phyloP scores from a whole-genome alignment of 2,888 invertebrate species.

The Habrosyne pyritoides region DNA sequence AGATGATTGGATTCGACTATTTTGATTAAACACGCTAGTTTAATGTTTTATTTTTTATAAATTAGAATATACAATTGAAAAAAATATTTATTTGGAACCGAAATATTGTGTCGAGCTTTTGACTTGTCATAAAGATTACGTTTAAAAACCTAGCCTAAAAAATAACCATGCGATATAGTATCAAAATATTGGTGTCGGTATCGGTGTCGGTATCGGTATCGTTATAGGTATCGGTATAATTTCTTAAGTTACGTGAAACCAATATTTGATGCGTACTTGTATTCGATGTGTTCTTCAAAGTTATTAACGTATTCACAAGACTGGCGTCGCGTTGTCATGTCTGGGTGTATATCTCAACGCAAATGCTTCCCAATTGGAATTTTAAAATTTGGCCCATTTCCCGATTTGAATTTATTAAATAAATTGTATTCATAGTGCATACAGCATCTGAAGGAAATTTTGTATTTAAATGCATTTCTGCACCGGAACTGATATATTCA shows the following conservation, averaged over 20 bases:
- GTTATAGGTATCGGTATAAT: background rate
- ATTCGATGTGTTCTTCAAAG: background rate
- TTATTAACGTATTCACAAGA: constrained; percentile 4
- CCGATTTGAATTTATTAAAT: constrained; percentile 10
- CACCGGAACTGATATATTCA: no score
- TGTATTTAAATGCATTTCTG: background rate
- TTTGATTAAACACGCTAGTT: no score
- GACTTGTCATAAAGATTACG: no score
- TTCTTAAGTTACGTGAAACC: background rate
- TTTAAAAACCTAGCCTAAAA: no score
- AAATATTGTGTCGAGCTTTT: no score
- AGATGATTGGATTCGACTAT: no score
- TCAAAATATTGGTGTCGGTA: no score
- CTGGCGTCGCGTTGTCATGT: constrained; percentile 5
- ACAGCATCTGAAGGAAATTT: background rate
- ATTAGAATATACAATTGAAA: no score
- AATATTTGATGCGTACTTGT: background rate
- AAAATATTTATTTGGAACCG: no score
- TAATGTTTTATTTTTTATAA: no score
- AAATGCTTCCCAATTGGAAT: constrained; percentile 20
- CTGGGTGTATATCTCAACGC: constrained; percentile 11
- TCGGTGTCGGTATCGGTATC: no score
- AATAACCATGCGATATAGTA: no score
- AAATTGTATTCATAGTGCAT: constrained; percentile 15
- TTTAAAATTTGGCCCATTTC: constrained; percentile 28